Evolutionary conservation across 2,888 invertebrate species (phyloP).

Genomic region (Eulithis testata): DNA sequence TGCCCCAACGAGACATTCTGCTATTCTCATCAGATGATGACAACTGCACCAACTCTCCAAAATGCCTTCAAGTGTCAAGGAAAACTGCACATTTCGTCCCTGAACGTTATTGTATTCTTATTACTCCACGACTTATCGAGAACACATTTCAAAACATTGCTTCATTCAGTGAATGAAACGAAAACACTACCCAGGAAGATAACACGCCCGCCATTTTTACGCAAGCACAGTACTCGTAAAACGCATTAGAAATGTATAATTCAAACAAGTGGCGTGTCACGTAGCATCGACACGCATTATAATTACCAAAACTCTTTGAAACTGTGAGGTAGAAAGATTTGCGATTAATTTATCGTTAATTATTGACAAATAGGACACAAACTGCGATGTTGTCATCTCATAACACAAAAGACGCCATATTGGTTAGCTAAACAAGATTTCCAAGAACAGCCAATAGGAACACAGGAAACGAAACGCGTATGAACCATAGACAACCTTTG

Average conservation of each 20-base stretch:
- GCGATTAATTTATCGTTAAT: slow-evolving; percentile 60
- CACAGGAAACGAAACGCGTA: slow-evolving; percentile 33
- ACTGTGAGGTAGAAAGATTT: slow-evolving; percentile 71
- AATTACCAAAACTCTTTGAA: slow-evolving; percentile 68
- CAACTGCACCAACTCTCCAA: slow-evolving; percentile 69
- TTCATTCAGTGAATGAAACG: slow-evolving; percentile 70
- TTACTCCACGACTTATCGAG: slow-evolving; percentile 43
- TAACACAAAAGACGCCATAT: slow-evolving; percentile 83
- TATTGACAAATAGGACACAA: slow-evolving; percentile 78
- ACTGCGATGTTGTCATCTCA: slow-evolving; percentile 85
- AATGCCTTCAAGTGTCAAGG: slow-evolving; percentile 70
- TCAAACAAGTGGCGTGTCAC: slow-evolving; percentile 50
- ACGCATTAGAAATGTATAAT: slow-evolving; percentile 60
- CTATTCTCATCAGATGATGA: slow-evolving; percentile 81
- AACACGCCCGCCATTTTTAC: slow-evolving; percentile 85
- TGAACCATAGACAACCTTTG: slow-evolving; percentile 45
- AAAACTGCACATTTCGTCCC: slow-evolving; percentile 63
- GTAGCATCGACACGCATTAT: slow-evolving; percentile 57
- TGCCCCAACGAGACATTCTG: slow-evolving; percentile 87
- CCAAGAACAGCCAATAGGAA: slow-evolving; percentile 39
- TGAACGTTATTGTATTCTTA: slow-evolving; percentile 45
- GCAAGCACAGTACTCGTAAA: slow-evolving; percentile 75
- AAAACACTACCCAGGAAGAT: slow-evolving; percentile 82
- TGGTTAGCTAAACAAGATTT: slow-evolving; percentile 55
- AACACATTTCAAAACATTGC: slow-evolving; percentile 56